These are phyloP conservation scores for Penaeus vannamei DNA, from an alignment of 1,140 invertebrate genomes.

Conservation along the genomic window DNA sequence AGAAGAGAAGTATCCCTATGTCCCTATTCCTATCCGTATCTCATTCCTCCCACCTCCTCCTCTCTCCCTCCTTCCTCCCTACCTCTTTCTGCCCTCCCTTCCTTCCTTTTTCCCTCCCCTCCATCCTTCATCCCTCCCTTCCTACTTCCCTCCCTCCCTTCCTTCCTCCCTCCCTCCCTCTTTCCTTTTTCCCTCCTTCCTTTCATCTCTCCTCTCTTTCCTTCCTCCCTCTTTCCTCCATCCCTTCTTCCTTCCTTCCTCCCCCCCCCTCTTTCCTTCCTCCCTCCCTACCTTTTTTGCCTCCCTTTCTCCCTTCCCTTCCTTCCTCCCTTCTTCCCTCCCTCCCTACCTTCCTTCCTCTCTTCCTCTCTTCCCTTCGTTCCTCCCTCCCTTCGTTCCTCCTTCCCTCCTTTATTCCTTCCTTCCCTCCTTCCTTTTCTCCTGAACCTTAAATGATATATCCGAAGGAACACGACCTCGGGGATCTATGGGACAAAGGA, in stretches of 20 bases:
- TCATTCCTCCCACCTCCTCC: too few relatives aligned
- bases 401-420: neutral
- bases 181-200: neutral
- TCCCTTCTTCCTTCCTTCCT: neutral
- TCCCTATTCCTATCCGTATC: too few relatives aligned
- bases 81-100: too few relatives aligned
- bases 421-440: neutral
- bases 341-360: neutral
- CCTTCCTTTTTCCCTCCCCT: neutral
- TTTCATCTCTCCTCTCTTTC: too few relatives aligned
- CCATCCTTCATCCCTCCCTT: too few relatives aligned
- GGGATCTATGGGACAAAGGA: too few relatives aligned
- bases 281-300: neutral
- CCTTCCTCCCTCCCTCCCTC: neutral
- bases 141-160: too few relatives aligned
- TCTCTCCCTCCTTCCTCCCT: neutral
- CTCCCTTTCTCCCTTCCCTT: neutral
- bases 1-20: too few relatives aligned
- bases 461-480: too few relatives aligned
- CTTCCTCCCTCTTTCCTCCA: too few relatives aligned
- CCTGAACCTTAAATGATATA: neutral
- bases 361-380: neutral
- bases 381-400: neutral
- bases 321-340: neutral
- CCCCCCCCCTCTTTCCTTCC: too few relatives aligned